Evolutionary conservation across 2,888 invertebrate genomes (phyloP), one percentile per base, ranked within the genome.

Genomic region (Apodemia mormo): DNA sequence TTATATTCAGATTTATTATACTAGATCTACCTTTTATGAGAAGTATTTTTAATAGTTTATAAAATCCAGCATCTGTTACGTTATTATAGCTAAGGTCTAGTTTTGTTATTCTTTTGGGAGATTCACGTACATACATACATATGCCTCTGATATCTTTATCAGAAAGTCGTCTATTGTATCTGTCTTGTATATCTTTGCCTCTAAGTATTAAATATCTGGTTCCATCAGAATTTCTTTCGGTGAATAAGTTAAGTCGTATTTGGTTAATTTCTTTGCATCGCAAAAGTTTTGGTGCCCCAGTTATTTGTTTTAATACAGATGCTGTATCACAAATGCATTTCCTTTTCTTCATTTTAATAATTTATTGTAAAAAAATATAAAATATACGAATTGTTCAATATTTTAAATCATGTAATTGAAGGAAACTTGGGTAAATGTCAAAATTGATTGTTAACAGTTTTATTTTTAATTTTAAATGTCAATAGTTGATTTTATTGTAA

Each of bases 81-180:
- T 90, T 77, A 73, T 95, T 95, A 76, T 94, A 95, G 40, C 93
- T 86, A 7, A 95, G 80, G 76, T 94, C 94, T 0, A 95, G 66
- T 67, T 86, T 91, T 0, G 87, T 87, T 3, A 95, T 89, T 67
- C 94, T 81, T 33, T 82, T 78, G 0, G 87, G 85, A 71, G 93
- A 79, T 65, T 88, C 83, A 52, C 79, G 81, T 0, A 95, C 76
- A 72, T 95, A 95, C 0, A 82, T 49, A n/a, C 87, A 83, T 33
- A 95, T 87, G 14, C 90, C 90, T 69, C 83, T 78, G 52, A 95
- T 88, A 72, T 95, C 95, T 0, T 78, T 74, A 68, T 94, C 90
- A 67, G 81, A 74, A 0, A 95, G 83, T 65, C 94, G 87, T 67
- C 83, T 85, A 0, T 89, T 85, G 68, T 82, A 90, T 73, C 85